Conservation (phyloP, 2,113 vertebrate species). For the Sphyrna mokarran region DNA sequence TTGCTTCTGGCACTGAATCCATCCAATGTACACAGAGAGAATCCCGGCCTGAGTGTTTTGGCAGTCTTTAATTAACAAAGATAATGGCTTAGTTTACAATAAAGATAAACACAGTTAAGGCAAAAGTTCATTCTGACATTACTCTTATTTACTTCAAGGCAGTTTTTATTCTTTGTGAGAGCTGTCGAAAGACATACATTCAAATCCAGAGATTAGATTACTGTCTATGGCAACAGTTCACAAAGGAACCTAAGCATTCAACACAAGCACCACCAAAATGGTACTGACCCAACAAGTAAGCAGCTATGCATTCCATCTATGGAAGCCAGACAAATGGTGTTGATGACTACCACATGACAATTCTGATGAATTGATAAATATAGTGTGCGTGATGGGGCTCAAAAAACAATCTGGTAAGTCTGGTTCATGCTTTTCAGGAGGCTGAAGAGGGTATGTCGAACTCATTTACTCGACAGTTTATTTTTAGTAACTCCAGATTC, state of each 20-base stretch:
- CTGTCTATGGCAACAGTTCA: conserved; percentile 9
- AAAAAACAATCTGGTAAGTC: neutral
- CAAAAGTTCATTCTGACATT: neutral
- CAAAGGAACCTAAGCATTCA: neutral
- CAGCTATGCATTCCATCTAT: neutral
- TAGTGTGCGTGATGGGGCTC: neutral
- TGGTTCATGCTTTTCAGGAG: neutral
- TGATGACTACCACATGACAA: conserved; percentile 1
- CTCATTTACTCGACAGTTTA: neutral
- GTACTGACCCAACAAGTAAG: neutral
- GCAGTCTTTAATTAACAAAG: conserved; percentile 31
- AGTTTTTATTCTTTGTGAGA: neutral
- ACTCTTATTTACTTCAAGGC: conserved; percentile 21
- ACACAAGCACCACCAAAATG: neutral
- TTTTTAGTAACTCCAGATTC: neutral
- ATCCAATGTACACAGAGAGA: neutral
- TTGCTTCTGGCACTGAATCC: conserved; percentile 20
- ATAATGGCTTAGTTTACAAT: neutral
- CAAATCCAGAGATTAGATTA: conserved; percentile 8
- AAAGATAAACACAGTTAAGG: conserved; percentile 16
- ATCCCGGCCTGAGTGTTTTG: neutral
- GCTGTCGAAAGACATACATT: neutral
- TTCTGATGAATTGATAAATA: neutral
- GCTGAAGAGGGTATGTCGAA: neutral
- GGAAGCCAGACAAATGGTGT: neutral